Percentiles rank a stretch among this genome's conserved stretches.
These are phyloP conservation scores for Protodeltote pygarga DNA, from an alignment of 2,888 invertebrate species.

Conservation along the genomic window DNA sequence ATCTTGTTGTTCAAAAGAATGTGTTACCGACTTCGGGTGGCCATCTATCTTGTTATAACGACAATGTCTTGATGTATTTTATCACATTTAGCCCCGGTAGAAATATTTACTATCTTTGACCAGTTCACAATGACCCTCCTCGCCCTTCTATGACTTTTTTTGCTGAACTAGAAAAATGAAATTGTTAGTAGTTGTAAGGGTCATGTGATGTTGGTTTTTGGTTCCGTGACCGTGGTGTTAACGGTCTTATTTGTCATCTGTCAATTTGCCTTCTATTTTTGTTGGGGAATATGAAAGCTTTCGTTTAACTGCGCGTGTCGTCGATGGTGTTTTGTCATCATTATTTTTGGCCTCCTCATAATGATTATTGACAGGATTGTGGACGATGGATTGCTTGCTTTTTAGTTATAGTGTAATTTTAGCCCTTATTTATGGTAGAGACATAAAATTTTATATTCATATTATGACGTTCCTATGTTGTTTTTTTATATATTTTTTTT, in stretches of 20 bases:
- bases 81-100: slow-evolving; percentile 81
- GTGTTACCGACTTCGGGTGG: slow-evolving; percentile 71
- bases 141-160: slow-evolving; percentile 36
- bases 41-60: slow-evolving; percentile 82
- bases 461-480: slow-evolving; percentile 10
- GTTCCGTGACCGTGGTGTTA: slow-evolving; percentile 78
- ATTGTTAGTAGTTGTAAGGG: slow-evolving; percentile 38
- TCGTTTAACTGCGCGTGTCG: slow-evolving; percentile 73
- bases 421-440: slow-evolving; percentile 19
- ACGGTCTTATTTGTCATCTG: slow-evolving; percentile 86
- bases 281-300: slow-evolving; percentile 82
- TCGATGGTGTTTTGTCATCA: slow-evolving; percentile 79
- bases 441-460: neutral
- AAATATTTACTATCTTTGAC: slow-evolving; percentile 76
- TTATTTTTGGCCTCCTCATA: slow-evolving; percentile 80
- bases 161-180: slow-evolving; percentile 3
- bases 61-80: slow-evolving; percentile 86
- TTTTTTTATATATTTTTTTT: neutral
- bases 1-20: slow-evolving; percentile 64
- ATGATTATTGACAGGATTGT: slow-evolving; percentile 79
- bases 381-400: slow-evolving; percentile 53
- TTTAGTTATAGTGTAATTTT: slow-evolving; percentile 32
- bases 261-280: slow-evolving; percentile 85
- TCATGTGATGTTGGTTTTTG: slow-evolving; percentile 60
- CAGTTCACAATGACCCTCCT: slow-evolving; percentile 58